phyloP scores from a whole-genome alignment of 2,113 vertebrate genomes.

The Mugil cephalus region DNA sequence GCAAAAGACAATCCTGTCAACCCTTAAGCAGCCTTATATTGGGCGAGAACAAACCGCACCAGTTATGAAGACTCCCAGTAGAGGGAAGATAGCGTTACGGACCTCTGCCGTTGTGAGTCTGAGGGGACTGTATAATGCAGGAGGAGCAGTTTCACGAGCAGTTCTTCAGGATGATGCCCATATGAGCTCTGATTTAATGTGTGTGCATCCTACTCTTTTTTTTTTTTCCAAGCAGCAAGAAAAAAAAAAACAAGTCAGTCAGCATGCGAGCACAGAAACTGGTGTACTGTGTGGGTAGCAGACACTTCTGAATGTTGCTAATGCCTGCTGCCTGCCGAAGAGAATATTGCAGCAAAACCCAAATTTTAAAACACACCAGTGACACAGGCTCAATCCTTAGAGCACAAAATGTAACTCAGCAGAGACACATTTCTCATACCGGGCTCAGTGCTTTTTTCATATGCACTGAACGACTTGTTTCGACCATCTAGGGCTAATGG shows the following conservation, averaged over 20 bases:
- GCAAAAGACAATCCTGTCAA: slow-evolving; percentile 64
- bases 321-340: slow-evolving; percentile 24
- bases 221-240: slow-evolving; percentile 35
- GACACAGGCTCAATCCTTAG: neutral
- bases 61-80: slow-evolving; percentile 42
- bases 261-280: slow-evolving; percentile 20
- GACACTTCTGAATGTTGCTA: slow-evolving; percentile 43
- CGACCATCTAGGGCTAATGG: neutral
- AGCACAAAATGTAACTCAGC: slow-evolving; percentile 1
- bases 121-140: slow-evolving; percentile 35
- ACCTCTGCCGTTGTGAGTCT: slow-evolving; percentile 39
- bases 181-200: slow-evolving; percentile 57
- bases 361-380: slow-evolving; percentile 3
- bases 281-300: slow-evolving; percentile 46
- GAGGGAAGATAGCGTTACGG: slow-evolving; percentile 20
- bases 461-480: neutral
- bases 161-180: slow-evolving; percentile 41
- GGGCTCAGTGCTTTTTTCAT: neutral
- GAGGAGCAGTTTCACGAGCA: slow-evolving; percentile 50
- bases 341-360: slow-evolving; percentile 25
- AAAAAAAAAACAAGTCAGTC: slow-evolving; percentile 26
- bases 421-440: neutral
- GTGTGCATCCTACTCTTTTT: slow-evolving; percentile 26
- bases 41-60: slow-evolving; percentile 50
- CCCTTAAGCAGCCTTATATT: slow-evolving; percentile 49